Base-by-base conservation (phyloP, 2,888 invertebrate genomes). In the Pseudococcus viburni region DNA sequence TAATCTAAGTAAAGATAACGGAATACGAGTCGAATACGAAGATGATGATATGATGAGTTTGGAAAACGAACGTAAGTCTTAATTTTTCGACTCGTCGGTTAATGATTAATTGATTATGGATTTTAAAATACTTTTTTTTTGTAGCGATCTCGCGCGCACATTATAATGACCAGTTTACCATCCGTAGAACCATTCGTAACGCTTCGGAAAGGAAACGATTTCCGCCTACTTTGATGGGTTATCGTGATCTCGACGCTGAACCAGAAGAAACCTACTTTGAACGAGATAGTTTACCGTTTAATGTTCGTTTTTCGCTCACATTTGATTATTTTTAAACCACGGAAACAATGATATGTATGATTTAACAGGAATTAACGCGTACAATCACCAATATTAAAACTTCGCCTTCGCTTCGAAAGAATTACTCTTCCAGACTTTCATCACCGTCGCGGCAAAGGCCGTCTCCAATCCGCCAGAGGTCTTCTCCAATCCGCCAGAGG, bases 1-100 rank as follows among this genome's bases (percentile, higher is more conserved):
- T n/a, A 51, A 33, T 26, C 17, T 48, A 26, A 17, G 48, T 33
- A 46, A n/a, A n/a, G 73, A 88, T 80, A 88, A 80, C 19, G 77
- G 80, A 26, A 55, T 88, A 26, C 77, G 51, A 1, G 80, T 88
- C 19, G 80, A 88, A 55, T 88, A 88, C 48, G 87, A 88, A 59
- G 87, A 83, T 39, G 86, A 86, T 12, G 87, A 88, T 39, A 88
- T 88, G 80, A 80, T 88, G 80, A 80, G 77, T 33, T 83, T 88
- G 80, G 87, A 88, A n/a, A 51, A 88, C 17, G 87, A 88, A 88
- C 46, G 87, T 88, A 55, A 88, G 77, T 77, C 15, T 3, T 19
- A 6, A 73, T 19, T 55, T 64, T 3, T 55, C 39, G n/a, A 15
- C 7, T 33, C 33, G 15, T 73, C 17, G 55, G 2, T 55, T 11